Evolutionary conservation across 2,888 invertebrate genomes (phyloP).

Genomic region (Selenia dentaria): DNA sequence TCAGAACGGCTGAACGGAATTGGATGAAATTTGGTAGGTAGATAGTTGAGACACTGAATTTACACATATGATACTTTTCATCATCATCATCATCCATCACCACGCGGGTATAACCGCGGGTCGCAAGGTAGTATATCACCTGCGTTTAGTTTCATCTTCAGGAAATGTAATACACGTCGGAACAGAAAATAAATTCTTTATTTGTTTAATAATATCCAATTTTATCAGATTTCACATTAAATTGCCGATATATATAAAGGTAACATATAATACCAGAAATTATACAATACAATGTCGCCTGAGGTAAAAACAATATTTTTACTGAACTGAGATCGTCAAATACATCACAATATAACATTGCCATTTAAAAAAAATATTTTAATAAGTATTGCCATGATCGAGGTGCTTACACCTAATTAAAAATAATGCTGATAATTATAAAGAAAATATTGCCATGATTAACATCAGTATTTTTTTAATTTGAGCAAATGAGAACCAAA

Average conservation of each 20-base stretch:
- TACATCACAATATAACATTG: slow-evolving; percentile 71
- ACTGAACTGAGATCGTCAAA: slow-evolving; percentile 76
- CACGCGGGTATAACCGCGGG: too few species aligned
- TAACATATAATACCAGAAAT: slow-evolving; percentile 25
- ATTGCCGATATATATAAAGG: slow-evolving; percentile 36
- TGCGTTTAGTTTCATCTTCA: too few species aligned
- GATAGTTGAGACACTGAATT: too few species aligned
- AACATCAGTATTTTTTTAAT: slow-evolving; percentile 13
- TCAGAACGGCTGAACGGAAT: too few species aligned
- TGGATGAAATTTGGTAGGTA: too few species aligned
- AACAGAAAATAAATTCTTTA: slow-evolving; percentile 84
- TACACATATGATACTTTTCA: too few species aligned
- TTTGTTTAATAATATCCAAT: slow-evolving; percentile 78
- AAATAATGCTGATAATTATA: slow-evolving; percentile 19
- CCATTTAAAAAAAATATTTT: slow-evolving; percentile 53
- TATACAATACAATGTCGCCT: slow-evolving; percentile 30
- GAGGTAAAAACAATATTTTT: slow-evolving; percentile 50
- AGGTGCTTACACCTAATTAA: slow-evolving; percentile 47
- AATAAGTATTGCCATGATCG: slow-evolving; percentile 56
- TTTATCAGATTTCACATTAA: slow-evolving; percentile 72
- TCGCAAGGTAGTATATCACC: too few species aligned
- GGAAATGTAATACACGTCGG: slow-evolving; percentile 57
- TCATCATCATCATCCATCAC: too few species aligned
- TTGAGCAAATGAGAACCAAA: slow-evolving; percentile 35
- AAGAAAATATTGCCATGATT: slow-evolving; percentile 25